A percentile compares a stretch with the other conserved stretches of the same genome.
phyloP scores from a whole-genome alignment of 2,888 invertebrate genomes.

The Bombylius major region DNA sequence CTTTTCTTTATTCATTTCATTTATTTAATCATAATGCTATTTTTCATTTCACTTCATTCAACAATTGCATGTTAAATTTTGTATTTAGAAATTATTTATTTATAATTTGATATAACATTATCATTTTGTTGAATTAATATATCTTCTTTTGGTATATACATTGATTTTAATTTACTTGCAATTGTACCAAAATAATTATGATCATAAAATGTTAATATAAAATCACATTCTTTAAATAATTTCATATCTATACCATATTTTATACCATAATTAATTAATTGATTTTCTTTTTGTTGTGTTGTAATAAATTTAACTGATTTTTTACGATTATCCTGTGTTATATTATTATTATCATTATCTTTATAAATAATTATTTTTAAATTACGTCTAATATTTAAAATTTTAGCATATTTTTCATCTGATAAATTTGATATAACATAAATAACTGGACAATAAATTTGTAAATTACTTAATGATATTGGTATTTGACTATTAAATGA shows the following conservation, averaged over 20 bases:
- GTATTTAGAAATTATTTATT: too few species aligned
- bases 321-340: too few species aligned
- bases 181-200: neutral
- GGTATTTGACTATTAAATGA: neutral
- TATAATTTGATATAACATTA: neutral
- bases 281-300: conserved; percentile 6
- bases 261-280: conserved; percentile 26
- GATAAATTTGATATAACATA: conserved; percentile 14
- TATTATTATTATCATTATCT: too few species aligned
- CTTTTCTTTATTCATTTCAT: too few species aligned
- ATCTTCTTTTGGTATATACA: conserved; percentile 21
- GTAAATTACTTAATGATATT: conserved; percentile 10
- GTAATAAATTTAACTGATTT: conserved; percentile 7
- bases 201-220: conserved; percentile 18
- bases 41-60: too few species aligned
- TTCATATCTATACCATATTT: conserved; percentile 21
- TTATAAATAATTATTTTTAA: conserved; percentile 24
- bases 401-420: conserved; percentile 17
- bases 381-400: conserved; percentile 26
- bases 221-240: conserved; percentile 26
- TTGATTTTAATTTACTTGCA: conserved; percentile 22
- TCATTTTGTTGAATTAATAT: neutral
- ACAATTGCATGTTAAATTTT: neutral
- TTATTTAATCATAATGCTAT: too few species aligned
- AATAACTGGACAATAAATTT: conserved; percentile 34